Percentiles rank a stretch among this genome's conserved stretches.
Conservation (phyloP, 2,113 vertebrate species). For the Leucoraja erinaceus region DNA sequence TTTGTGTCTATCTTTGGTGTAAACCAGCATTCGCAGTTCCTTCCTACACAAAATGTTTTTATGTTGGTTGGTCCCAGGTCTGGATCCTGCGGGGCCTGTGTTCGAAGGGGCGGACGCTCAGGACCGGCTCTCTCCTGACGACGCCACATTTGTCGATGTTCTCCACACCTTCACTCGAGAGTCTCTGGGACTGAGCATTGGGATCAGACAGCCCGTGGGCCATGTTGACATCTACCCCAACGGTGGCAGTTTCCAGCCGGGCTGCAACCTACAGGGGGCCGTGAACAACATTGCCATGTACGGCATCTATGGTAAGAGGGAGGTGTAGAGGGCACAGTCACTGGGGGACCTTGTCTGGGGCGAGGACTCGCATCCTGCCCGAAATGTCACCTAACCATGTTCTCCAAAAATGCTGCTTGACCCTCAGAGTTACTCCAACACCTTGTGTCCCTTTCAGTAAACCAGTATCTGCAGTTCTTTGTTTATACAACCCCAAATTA, state of each 20-base stretch:
- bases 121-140: conserved; percentile 30
- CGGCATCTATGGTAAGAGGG: conserved; percentile 29
- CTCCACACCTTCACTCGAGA: conserved; percentile 39
- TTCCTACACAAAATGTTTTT: no score
- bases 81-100: conserved; percentile 36
- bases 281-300: conserved; percentile 16
- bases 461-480: no score
- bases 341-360: background rate
- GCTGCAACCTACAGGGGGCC: conserved; percentile 22
- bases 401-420: no score
- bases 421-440: no score
- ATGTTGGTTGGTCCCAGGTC: background rate
- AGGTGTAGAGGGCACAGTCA: no score
- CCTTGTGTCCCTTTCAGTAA: no score
- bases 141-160: conserved; percentile 37
- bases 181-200: conserved; percentile 37
- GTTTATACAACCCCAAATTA: no score
- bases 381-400: no score
- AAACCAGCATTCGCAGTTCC: no score
- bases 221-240: conserved; percentile 40
- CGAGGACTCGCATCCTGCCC: background rate
- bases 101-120: conserved; percentile 18
- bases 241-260: conserved; percentile 33
- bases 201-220: conserved; percentile 34
- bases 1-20: no score